phyloP scores from a whole-genome alignment of 2,888 invertebrate species.

The Tenthredo amoena region DNA sequence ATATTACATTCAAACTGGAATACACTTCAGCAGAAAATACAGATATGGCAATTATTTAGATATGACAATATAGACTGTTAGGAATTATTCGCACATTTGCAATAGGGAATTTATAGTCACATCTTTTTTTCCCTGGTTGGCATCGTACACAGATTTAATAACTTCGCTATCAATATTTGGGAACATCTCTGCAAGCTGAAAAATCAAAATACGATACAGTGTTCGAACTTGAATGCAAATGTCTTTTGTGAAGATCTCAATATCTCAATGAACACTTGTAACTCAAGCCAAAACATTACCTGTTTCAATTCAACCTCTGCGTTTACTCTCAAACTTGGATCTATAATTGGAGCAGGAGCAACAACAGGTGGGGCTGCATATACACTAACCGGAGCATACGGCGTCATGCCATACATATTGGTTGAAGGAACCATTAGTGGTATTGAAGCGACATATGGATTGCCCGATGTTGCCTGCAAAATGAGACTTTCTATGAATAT shows the following conservation, averaged over 20 bases:
- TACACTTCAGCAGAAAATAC: constrained; percentile 69
- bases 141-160: constrained; percentile 93
- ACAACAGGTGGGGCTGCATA: constrained; percentile 80
- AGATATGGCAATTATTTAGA: constrained; percentile 67
- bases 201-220: not conserved
- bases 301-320: constrained; percentile 84
- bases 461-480: constrained; percentile 77
- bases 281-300: constrained; percentile 72
- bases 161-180: constrained; percentile 96
- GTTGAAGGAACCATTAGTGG: constrained; percentile 86
- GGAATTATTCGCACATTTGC: constrained; percentile 88
- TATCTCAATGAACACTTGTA: constrained; percentile 7
- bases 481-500: constrained; percentile 56
- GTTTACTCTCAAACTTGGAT: constrained; percentile 76
- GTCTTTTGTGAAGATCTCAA: not conserved
- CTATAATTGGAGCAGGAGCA: constrained; percentile 66
- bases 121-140: constrained; percentile 94
- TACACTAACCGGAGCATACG: constrained; percentile 78
- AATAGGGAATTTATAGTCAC: constrained; percentile 93
- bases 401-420: constrained; percentile 73
- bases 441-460: constrained; percentile 79
- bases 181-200: constrained; percentile 96
- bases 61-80: constrained; percentile 38
- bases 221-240: not conserved
- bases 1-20: constrained; percentile 69